Base-by-base conservation (phyloP, 1,140 invertebrate species). In the Drosophila pandora region DNA sequence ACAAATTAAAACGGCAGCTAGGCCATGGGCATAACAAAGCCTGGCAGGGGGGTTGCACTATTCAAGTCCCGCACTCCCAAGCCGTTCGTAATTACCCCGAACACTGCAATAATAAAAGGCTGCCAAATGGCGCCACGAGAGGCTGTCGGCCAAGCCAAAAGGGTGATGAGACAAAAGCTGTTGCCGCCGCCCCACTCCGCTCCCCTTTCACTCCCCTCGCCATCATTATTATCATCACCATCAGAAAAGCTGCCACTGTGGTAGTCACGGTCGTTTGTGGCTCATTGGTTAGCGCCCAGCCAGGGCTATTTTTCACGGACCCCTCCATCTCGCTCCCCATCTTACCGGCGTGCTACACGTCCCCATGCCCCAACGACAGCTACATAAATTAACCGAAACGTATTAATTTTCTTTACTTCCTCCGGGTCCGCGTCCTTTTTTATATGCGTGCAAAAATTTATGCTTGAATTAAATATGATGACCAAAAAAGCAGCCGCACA, bases 391-490 rank as follows among this genome's bases (percentile, higher is more conserved):
- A 87, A 87, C 70, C 83, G 79, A 87, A 87, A 87, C 83, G 82
- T 87, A 87, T 82, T 87, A 87, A 88, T 85, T 84, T 76, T 85
- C 85, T 84, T 84, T 65, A 65, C 69, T 79, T 84, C 64, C 45
- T 65, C 23, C 62, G 48, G 37, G 23, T 7, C 60, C 34, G 39
- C 41, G 52, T 73, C 60, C 57, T 83, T 65, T 83, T 85, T 88
- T 88, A 82, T 85, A 85, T 82, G 82, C 82, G 83, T 87, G 82
- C 82, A 87, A 88, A 87, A 87, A 87, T 87, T 79, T 88, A 88
- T 87, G 83, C 82, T 76, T 88, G 83, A 87, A 87, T 87, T 88
- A 87, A 88, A 87, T 87, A 87, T 87, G 82, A 87, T 87, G 82
- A 83, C 82, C 82, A 68, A 87, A 87, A 87, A 87, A 88, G 83